These are phyloP conservation scores for Aphis craccivora DNA, from an alignment of 1,140 invertebrate species.

Conservation along the genomic window DNA sequence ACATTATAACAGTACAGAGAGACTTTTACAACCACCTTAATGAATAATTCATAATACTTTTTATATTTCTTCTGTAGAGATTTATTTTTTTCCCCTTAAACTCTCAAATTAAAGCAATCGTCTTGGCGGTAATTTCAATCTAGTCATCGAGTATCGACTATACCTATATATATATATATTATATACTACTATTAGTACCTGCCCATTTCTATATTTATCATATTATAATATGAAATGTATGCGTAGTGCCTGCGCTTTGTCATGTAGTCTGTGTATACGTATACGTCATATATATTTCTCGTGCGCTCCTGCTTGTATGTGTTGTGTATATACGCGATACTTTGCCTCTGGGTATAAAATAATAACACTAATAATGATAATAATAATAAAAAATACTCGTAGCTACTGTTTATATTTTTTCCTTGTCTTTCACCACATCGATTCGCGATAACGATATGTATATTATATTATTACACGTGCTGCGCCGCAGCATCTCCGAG, in stretches of 20 bases:
- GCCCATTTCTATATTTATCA: background rate
- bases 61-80: background rate
- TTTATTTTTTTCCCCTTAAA: conserved; percentile 20
- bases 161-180: too few relatives aligned
- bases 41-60: conserved; percentile 50
- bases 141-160: background rate
- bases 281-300: background rate
- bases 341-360: background rate
- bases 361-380: conserved; percentile 27
- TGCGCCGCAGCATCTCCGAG: background rate
- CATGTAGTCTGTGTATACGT: background rate
- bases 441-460: conserved; percentile 13
- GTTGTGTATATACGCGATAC: background rate
- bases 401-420: conserved; percentile 40
- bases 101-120: conserved; percentile 43
- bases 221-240: background rate
- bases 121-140: conserved; percentile 17
- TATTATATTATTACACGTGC: background rate
- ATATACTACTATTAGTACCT: background rate
- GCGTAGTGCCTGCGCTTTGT: background rate
- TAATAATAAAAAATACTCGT: background rate
- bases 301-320: too few relatives aligned
- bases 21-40: conserved; percentile 34
- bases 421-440: background rate
- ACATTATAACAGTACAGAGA: conserved; percentile 14